phyloP scores from a whole-genome alignment of 2,888 invertebrate species.

The Caenorhabditis imperialis region DNA sequence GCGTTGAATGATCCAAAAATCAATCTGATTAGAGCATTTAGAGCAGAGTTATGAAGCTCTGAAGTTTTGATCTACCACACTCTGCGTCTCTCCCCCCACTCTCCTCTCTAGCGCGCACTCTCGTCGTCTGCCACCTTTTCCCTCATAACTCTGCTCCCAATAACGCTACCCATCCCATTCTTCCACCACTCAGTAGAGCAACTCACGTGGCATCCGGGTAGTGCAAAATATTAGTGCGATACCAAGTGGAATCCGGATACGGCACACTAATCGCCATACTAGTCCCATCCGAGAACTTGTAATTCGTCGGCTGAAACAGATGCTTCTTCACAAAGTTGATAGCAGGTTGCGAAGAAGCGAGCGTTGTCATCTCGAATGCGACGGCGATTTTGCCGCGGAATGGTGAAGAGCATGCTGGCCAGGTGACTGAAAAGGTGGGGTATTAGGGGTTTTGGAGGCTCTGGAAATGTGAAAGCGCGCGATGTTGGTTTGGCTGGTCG shows the following conservation, averaged over 20 bases:
- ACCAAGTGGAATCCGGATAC: constrained; percentile 31
- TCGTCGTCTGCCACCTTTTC: too few species aligned
- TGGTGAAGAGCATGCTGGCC: constrained; percentile 21
- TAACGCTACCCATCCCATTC: too few species aligned
- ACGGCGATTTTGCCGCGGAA: constrained; percentile 36
- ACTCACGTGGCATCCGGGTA: constrained; percentile 36
- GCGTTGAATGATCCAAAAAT: too few species aligned
- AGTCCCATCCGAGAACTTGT: constrained; percentile 20
- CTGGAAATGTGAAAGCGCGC: too few species aligned
- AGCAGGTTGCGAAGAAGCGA: constrained; percentile 5
- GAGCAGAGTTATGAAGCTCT: too few species aligned
- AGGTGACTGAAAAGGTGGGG: constrained; percentile 8
- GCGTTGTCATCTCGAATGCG: constrained; percentile 27
- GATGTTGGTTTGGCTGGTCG: too few species aligned
- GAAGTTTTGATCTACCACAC: too few species aligned
- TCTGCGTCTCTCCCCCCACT: too few species aligned
- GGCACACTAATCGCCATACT: constrained; percentile 43
- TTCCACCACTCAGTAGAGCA: not conserved
- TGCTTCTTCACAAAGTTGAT: constrained; percentile 25
- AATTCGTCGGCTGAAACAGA: constrained; percentile 24
- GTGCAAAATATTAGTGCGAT: constrained; percentile 22
- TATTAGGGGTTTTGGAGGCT: too few species aligned
- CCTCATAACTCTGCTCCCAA: too few species aligned
- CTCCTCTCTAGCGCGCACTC: too few species aligned
- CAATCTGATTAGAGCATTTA: too few species aligned